phyloP scores from a whole-genome alignment of 2,797 vertebrate genomes.

The Pogonophryne albipinna region DNA sequence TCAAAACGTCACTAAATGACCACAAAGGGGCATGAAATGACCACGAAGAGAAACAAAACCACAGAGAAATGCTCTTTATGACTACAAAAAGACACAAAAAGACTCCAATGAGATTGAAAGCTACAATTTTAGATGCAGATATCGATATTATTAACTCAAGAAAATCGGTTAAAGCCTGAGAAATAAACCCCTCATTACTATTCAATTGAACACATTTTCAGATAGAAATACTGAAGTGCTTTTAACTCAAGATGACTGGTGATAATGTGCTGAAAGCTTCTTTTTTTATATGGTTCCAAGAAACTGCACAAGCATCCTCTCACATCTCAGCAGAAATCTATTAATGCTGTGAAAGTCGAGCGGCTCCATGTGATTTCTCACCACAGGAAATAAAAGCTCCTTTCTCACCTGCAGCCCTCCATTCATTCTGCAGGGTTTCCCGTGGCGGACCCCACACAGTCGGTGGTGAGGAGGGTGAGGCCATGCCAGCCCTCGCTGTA shows the following conservation, averaged over 20 bases:
- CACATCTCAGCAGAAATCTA: conserved; percentile 14
- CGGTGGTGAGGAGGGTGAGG: conserved; percentile 51
- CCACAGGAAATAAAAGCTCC: conserved; percentile 19
- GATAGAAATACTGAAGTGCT: not conserved
- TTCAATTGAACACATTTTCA: not conserved
- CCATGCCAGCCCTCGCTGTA: conserved; percentile 53
- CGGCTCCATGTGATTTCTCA: conserved; percentile 27
- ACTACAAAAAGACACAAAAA: too few relatives aligned
- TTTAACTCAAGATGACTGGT: not conserved
- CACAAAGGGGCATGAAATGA: too few relatives aligned
- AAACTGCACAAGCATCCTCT: conserved; percentile 12
- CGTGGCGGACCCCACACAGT: conserved; percentile 70
- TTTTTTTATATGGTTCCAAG: not conserved
- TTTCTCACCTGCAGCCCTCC: conserved; percentile 12
- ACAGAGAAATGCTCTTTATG: too few relatives aligned
- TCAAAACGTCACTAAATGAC: too few relatives aligned
- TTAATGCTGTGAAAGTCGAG: conserved; percentile 19
- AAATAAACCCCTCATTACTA: too few relatives aligned
- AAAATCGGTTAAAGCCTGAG: too few relatives aligned
- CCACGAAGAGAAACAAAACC: too few relatives aligned
- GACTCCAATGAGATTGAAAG: too few relatives aligned
- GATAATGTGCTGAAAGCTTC: not conserved
- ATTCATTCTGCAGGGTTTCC: conserved; percentile 35
- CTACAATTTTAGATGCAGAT: too few relatives aligned
- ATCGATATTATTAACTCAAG: too few relatives aligned